Evolutionary conservation across 2,888 invertebrate genomes (phyloP), one percentile per base, ranked within the genome.

Genomic region (Ormia ochracea): DNA sequence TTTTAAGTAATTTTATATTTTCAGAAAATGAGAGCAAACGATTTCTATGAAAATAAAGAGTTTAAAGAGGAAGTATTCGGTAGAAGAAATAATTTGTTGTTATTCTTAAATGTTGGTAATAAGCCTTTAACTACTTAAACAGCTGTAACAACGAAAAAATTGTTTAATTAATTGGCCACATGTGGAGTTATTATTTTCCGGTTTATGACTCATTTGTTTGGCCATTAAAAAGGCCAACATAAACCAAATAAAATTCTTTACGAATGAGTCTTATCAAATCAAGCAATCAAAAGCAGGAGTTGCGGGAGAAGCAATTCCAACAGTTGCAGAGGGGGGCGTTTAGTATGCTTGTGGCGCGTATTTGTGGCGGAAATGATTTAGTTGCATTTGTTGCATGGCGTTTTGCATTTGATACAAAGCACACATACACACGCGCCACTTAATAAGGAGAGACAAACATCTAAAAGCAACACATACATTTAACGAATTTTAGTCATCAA

Each of bases 321-420:
- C 5, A 36, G 3, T 36, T 23, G 23, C 14, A 9, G 4, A 33
- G 6, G 3, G 26, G 38, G 26, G 19, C 0, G 3, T n/a, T 52
- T 66, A 36, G 14, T 38, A 38, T 43, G 26, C 33, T 38, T 45
- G 26, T 33, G 59, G 26, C 28, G 43, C 7, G 3, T 61, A 17
- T 33, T 69, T 74, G 65, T 66, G 75, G 66, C 79, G 75, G 79
- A 79, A 79, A 75, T 70, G 75, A 75, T 79, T 75, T 54, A 66
- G 58, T 59, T 43, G 70, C 75, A 28, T 54, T 45, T 36, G 38
- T 17, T 26, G 19, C 28, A 19, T 50, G 36, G 48, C 21, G 38
- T 50, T 56, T 41, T 33, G 26, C 33, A 14, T 52, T 66, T 48
- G 56, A 31, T 14, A 41, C n/a, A 50, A 58, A n/a, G n/a, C 48